These are phyloP conservation scores for Cylloceria caligata DNA, from an alignment of 2,888 invertebrate species.

Conservation along the genomic window DNA sequence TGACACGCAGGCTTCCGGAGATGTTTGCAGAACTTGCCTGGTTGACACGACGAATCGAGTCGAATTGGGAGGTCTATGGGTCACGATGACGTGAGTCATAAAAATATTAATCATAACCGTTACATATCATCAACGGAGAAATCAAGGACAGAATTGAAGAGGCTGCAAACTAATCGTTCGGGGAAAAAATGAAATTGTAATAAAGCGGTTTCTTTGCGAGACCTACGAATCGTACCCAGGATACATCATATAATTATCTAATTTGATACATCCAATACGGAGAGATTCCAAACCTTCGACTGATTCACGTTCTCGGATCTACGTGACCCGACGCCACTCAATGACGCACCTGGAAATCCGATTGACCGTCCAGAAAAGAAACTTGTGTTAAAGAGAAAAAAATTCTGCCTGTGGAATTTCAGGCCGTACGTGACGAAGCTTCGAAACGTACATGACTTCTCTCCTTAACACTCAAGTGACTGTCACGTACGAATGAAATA, in stretches of 20 bases:
- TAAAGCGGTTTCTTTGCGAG: neutral
- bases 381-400: conserved; percentile 1
- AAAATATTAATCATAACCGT: conserved; percentile 14
- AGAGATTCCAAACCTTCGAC: neutral
- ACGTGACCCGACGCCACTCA: conserved; percentile 22
- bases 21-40: conserved; percentile 12
- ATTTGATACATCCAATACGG: conserved; percentile 2
- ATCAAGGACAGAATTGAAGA: conserved; percentile 4
- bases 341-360: conserved; percentile 28
- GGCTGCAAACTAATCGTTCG: neutral
- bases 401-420: conserved; percentile 24
- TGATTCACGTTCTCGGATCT: conserved; percentile 11
- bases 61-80: conserved; percentile 15
- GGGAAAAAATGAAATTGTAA: neutral
- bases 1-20: conserved; percentile 46
- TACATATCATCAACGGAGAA: neutral
- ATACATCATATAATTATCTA: neutral
- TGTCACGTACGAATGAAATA: conserved; percentile 46
- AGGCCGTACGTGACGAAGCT: conserved; percentile 49
- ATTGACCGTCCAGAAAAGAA: conserved; percentile 24
- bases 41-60: neutral
- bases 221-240: neutral
- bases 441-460: conserved; percentile 4
- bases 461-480: conserved; percentile 27
- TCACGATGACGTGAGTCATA: neutral